Evolutionary conservation across 2,113 vertebrate genomes (phyloP).

Genomic region (Pardalotus punctatus): DNA sequence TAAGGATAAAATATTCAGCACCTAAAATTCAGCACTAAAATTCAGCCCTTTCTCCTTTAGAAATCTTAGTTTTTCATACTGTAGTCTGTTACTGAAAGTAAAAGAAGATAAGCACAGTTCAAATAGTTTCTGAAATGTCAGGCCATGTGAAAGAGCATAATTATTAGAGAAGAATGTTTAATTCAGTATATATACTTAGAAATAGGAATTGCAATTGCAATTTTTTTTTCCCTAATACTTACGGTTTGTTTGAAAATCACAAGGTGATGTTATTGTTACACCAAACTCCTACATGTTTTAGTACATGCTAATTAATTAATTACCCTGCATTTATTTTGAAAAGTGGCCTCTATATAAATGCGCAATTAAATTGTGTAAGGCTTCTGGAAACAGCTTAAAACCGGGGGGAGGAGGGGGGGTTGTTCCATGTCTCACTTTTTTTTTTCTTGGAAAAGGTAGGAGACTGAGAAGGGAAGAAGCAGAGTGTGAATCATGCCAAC

Average conservation of each 20-base stretch:
- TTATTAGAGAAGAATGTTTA: background rate
- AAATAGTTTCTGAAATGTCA: background rate
- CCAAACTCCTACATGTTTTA: background rate
- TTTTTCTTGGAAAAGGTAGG: background rate
- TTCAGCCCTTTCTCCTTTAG: background rate
- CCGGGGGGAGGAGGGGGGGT: rapidly evolving
- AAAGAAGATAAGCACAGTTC: background rate
- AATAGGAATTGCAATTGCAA: background rate
- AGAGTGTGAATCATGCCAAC: background rate
- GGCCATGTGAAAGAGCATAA: background rate
- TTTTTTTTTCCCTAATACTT: background rate
- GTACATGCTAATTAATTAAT: background rate
- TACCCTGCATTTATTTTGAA: background rate
- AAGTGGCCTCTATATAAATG: background rate
- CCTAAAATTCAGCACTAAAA: background rate
- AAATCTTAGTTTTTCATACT: background rate
- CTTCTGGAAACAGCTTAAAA: background rate
- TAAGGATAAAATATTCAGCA: background rate
- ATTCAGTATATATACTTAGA: background rate
- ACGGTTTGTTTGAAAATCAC: background rate
- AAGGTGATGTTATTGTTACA: background rate
- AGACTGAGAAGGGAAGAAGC: background rate
- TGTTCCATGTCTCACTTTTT: background rate
- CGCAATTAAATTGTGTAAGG: background rate
- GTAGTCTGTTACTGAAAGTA: background rate